Conservation (phyloP, 2,888 invertebrate species). For the Meliscaeva auricollis region DNA sequence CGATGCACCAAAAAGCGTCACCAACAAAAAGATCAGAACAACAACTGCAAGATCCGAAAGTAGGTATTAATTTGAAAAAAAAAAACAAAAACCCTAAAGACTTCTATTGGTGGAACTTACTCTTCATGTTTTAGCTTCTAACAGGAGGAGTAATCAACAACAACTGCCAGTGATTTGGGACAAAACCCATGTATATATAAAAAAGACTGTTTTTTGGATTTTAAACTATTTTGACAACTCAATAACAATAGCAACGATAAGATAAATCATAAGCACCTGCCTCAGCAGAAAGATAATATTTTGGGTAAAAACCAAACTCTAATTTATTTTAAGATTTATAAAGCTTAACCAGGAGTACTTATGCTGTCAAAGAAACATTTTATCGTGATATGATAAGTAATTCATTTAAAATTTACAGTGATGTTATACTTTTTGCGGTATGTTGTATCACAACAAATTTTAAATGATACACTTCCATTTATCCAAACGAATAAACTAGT, state of each 20-base stretch:
- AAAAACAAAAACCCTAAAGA: not conserved
- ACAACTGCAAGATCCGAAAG: conserved; percentile 4
- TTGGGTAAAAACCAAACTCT: conserved; percentile 11
- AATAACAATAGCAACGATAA: conserved; percentile 7
- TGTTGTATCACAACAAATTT: too few species aligned
- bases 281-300: not conserved
- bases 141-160: conserved; percentile 35
- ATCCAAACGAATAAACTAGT: too few species aligned
- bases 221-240: not conserved
- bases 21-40: conserved; percentile 36
- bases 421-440: too few species aligned
- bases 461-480: too few species aligned
- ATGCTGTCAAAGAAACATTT: conserved; percentile 3
- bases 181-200: conserved; percentile 25
- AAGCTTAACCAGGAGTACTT: not conserved
- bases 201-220: not conserved
- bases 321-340: not conserved
- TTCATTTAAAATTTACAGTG: not conserved
- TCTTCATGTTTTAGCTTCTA: conserved; percentile 40
- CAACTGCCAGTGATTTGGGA: conserved; percentile 35
- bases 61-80: not conserved
- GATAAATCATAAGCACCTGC: conserved; percentile 5
- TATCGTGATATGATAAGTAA: not conserved
- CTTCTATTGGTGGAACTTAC: conserved; percentile 22
- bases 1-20: conserved; percentile 9